These are phyloP conservation scores for Hyaena hyaena DNA, from an alignment of 2,113 vertebrate genomes.

Conservation along the genomic window DNA sequence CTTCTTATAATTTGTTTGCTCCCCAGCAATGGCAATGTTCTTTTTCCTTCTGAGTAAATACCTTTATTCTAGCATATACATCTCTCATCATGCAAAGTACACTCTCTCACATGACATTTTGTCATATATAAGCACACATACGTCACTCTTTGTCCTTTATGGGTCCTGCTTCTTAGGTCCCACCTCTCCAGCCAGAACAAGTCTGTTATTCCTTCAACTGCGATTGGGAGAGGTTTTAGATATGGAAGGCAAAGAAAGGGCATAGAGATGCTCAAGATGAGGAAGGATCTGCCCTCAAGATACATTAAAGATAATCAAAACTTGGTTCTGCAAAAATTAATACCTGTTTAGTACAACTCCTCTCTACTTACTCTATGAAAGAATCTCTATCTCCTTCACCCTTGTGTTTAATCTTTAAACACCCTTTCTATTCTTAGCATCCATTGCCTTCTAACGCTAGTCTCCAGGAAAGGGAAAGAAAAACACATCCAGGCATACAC, in stretches of 20 bases:
- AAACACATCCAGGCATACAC: neutral
- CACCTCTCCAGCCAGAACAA: neutral
- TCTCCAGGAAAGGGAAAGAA: neutral
- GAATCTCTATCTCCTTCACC: neutral
- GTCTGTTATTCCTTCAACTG: neutral
- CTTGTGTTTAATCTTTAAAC: conserved; percentile 44
- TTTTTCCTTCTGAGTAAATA: neutral
- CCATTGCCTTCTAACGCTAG: neutral
- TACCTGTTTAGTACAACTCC: neutral
- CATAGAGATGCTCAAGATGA: neutral
- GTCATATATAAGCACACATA: neutral
- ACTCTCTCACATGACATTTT: neutral
- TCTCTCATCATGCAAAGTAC: neutral
- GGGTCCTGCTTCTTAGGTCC: neutral
- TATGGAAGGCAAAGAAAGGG: neutral
- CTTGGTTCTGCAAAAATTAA: neutral
- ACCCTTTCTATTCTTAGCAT: neutral
- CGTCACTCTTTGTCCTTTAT: neutral
- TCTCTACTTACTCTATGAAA: neutral
- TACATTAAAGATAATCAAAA: conserved; percentile 15
- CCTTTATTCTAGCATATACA: neutral
- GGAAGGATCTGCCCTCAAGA: neutral
- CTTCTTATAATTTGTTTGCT: neutral
- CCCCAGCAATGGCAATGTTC: neutral
- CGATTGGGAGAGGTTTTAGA: neutral